Base-by-base conservation (phyloP, 1,140 invertebrate species). In the Apis florea region DNA sequence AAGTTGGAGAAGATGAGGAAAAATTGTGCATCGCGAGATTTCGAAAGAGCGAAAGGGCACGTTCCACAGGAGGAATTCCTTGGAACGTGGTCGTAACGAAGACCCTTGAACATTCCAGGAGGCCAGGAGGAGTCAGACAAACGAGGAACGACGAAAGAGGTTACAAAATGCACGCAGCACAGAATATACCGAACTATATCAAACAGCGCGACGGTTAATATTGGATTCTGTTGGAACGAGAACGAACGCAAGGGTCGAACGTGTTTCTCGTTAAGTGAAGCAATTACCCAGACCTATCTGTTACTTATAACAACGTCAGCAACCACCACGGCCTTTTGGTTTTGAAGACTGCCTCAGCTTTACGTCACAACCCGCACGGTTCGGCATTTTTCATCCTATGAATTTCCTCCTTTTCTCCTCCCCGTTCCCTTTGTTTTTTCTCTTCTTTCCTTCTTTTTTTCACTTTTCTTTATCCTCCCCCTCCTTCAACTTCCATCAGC, bases 231-330 rank as follows among this genome's bases (percentile, higher is more conserved):
- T 83, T 74, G 67, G 83, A 53, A 17, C 53, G 82, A 73, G 59
- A 83, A 80, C 58, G 87, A 68, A 78, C 69, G 75, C 87, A 83
- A 79, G 86, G 88, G 79, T 89, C 86, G 90, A 92, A 92, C 92
- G 92, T 92, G 92, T 92, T 92, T 92, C 90, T 92, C 90, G 90
- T 91, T 92, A 92, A 92, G 90, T 92, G 91, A 92, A 91, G 91
- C 91, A 92, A 92, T 92, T 92, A 92, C 89, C 87, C 89, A 66
- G 83, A 90, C 89, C 90, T 90, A 91, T 92, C 90, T 90, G 89
- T 92, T 92, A 92, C 90, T 89, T 90, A 90, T 87, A 88, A 88
- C 88, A 83, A 31, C 87, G 89, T 91, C 90, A 92, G 90, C 90
- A 91, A 87, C 90, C 90, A 89, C 91, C 88, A 73, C 88, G 89